phyloP scores from a whole-genome alignment of 30 jellyfish, hydroid and myxozoan genomes.

The Turritopsis rubra region DNA sequence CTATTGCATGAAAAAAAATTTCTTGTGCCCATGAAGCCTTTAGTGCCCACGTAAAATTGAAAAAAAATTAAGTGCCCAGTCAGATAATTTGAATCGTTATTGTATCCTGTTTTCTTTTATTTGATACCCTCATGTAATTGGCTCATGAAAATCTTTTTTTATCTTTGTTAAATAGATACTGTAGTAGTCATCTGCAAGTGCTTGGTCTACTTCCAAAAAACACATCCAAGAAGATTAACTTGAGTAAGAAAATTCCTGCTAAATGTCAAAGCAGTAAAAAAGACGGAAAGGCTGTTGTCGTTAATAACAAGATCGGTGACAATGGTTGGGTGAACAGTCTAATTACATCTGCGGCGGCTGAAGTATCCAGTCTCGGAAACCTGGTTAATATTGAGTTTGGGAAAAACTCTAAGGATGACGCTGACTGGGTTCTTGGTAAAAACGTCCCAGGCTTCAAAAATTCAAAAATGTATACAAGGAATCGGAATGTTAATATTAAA shows the following conservation, averaged over 20 bases:
- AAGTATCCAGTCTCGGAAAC: not conserved
- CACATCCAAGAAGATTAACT: not conserved
- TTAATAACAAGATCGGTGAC: not conserved
- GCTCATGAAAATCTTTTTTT: too few species aligned
- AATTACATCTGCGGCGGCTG: not conserved
- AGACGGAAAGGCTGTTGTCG: not conserved
- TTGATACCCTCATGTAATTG: too few species aligned
- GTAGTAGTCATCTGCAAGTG: conserved; percentile 85
- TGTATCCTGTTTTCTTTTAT: too few species aligned
- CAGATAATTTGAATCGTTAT: too few species aligned
- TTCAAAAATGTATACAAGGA: not conserved
- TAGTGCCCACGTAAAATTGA: too few species aligned
- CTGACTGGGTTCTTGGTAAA: not conserved
- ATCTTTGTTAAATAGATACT: conserved; percentile 39
- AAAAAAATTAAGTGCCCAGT: too few species aligned
- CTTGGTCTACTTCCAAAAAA: conserved; percentile 75
- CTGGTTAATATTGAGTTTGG: not conserved
- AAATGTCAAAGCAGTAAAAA: not conserved
- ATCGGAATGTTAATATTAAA: too few species aligned
- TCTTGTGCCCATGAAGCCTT: too few species aligned
- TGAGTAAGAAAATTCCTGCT: not conserved
- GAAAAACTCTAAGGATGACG: not conserved
- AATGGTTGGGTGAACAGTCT: not conserved
- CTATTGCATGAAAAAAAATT: too few species aligned
- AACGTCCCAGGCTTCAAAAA: not conserved